Conservation (phyloP, 2,888 invertebrate species). For the Spodoptera exigua region DNA sequence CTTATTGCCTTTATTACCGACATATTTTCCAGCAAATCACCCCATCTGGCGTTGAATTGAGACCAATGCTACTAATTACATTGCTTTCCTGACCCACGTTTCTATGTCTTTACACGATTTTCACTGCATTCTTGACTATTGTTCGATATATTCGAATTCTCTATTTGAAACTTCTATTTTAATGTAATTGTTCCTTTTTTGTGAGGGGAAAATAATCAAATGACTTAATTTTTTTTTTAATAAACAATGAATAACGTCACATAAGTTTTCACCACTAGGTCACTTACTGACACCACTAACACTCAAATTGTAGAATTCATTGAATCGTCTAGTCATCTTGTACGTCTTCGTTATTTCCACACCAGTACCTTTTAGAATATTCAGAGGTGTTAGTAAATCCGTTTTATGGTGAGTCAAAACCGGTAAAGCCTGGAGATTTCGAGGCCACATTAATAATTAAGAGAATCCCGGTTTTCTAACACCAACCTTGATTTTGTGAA, state of each 20-base stretch:
- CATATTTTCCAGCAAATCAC: constrained; percentile 62
- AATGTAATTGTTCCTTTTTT: no score
- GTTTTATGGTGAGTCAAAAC: constrained; percentile 33
- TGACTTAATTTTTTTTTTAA: no score
- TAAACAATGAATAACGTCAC: constrained; percentile 6
- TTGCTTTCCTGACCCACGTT: constrained; percentile 12
- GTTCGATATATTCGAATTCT: no score
- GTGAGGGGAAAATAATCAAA: no score
- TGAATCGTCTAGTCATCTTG: constrained; percentile 20
- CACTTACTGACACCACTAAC: not conserved
- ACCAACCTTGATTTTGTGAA: constrained; percentile 29
- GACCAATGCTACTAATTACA: constrained; percentile 40
- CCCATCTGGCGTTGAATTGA: constrained; percentile 41
- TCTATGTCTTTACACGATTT: no score
- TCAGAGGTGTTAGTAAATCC: constrained; percentile 36
- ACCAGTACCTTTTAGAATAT: constrained; percentile 38
- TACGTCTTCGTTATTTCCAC: constrained; percentile 33
- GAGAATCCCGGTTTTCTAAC: constrained; percentile 26
- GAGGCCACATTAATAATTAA: constrained; percentile 44
- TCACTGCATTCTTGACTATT: no score
- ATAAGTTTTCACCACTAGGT: constrained; percentile 7
- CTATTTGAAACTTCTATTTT: no score
- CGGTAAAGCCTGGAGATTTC: constrained; percentile 1
- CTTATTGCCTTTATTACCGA: constrained; percentile 68
- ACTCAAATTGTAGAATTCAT: constrained; percentile 23